phyloP scores from a whole-genome alignment of 1,140 invertebrate species.

The Contarinia nasturtii region DNA sequence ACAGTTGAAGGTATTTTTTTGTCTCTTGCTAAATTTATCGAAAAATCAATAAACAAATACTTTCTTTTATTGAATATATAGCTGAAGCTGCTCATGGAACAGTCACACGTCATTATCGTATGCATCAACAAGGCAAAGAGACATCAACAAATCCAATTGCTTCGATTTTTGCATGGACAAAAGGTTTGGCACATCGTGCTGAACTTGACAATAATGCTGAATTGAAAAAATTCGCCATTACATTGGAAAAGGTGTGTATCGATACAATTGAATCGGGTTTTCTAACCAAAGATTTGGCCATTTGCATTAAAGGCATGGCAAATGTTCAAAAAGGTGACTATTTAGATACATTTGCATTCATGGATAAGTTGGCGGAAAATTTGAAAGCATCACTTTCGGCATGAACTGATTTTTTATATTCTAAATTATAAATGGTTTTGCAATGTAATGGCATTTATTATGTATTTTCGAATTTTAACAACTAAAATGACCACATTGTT shows the following conservation, averaged over 20 bases:
- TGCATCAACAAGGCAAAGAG: constrained; percentile 89
- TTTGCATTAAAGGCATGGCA: constrained; percentile 87
- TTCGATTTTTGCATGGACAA: constrained; percentile 97
- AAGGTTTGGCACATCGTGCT: constrained; percentile 77
- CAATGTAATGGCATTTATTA: too few relatives aligned
- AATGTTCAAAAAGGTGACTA: constrained; percentile 75
- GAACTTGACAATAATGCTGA: constrained; percentile 74
- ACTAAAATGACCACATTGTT: too few relatives aligned
- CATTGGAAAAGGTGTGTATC: constrained; percentile 77
- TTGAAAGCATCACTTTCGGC: constrained; percentile 44
- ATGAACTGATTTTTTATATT: too few relatives aligned
- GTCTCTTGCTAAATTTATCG: too few relatives aligned
- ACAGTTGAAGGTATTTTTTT: constrained; percentile 62
- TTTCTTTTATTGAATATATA: too few relatives aligned
- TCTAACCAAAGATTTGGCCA: constrained; percentile 99
- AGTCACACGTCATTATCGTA: constrained; percentile 85
- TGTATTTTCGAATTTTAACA: too few relatives aligned
- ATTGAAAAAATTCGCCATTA: constrained; percentile 58
- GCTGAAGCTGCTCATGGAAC: constrained; percentile 96
- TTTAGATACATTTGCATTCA: constrained; percentile 93
- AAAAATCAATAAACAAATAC: too few relatives aligned
- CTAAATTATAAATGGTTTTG: too few relatives aligned
- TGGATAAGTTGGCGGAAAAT: constrained; percentile 90
- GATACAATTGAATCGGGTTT: constrained; percentile 83
- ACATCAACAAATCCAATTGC: constrained; percentile 97